Base-by-base conservation (phyloP, 2,113 vertebrate genomes). In the Condylura cristata region DNA sequence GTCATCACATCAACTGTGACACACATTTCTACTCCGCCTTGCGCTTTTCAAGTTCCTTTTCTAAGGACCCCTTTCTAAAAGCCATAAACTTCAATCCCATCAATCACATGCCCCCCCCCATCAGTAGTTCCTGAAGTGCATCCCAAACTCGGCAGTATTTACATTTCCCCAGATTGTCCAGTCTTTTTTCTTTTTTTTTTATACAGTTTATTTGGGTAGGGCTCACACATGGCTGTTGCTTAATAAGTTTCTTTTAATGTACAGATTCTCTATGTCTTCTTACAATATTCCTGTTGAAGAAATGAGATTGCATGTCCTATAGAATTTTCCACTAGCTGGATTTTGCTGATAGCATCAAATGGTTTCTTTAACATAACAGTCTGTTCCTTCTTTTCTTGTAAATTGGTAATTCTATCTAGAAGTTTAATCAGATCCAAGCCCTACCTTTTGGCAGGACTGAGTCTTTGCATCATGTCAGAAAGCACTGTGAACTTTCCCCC, bases 261-360 rank as follows among this genome's bases (percentile, higher is more conserved):
- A 72, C 12, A 76, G 53, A 32, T 37, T 66, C 46, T 72, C 72
- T 34, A 65, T 20, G 32, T 76, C n/a, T 48, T 82, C 65, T 56
- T 44, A 20, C 2, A 56, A 20, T 56, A 76, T 90, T 96, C 81
- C 95, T 91, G 6, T 68, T 75, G 44, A 68, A 89, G 37, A 82
- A 70, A 75, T 65, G 58, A 44, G 37, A 61, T 78, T 48, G 12
- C n/a, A 26, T 89, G 26, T 37, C 41, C 39, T 85, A 1, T 2
- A 79, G 70, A 68, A 71, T 58, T 61, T 72, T 18, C 74, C 70
- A 58, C 1, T 5, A 0, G 61, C 63, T 82, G 39, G 18, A 83
- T 44, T 86, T 39, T 66, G 58, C 32, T 85, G 24, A 34, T 92
- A 34, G 26, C 16, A 74, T 34, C 41, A n/a, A 32, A 2, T 48